These are phyloP conservation scores for Anodontia alba DNA, from an alignment of 2,888 invertebrate species.

Conservation along the genomic window DNA sequence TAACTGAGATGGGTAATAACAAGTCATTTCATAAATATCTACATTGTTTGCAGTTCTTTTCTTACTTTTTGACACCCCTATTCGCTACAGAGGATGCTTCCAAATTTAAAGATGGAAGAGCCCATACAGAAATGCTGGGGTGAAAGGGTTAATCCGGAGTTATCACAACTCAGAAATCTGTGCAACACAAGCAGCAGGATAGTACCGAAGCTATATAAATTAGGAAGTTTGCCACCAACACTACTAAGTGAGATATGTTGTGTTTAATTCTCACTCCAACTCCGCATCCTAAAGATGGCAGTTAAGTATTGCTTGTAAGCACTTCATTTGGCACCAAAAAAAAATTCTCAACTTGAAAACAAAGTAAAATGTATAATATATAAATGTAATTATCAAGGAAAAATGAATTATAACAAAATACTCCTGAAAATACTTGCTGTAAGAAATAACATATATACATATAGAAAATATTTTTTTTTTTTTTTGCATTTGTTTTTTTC, in stretches of 20 bases:
- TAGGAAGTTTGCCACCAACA: too few relatives aligned
- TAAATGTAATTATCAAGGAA: conserved; percentile 61
- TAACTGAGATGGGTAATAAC: too few relatives aligned
- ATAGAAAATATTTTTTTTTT: conserved; percentile 31
- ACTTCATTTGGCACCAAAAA: conserved; percentile 57
- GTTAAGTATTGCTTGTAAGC: conserved; percentile 54
- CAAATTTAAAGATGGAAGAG: too few relatives aligned
- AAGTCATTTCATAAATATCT: too few relatives aligned
- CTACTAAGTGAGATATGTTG: not conserved
- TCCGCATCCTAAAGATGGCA: conserved; percentile 25
- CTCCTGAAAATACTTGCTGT: conserved; percentile 64
- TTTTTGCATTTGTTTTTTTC: conserved; percentile 17
- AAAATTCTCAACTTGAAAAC: conserved; percentile 56
- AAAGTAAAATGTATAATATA: conserved; percentile 66
- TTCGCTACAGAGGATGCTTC: too few relatives aligned
- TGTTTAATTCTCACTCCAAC: not conserved
- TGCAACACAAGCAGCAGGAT: too few relatives aligned
- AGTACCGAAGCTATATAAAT: too few relatives aligned
- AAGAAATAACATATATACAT: conserved; percentile 58
- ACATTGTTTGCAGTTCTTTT: too few relatives aligned
- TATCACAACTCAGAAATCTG: too few relatives aligned
- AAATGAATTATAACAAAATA: conserved; percentile 59
- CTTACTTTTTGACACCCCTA: too few relatives aligned
- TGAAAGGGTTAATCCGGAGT: too few relatives aligned
- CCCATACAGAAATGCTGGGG: too few relatives aligned